phyloP scores from a whole-genome alignment of 1,140 invertebrate genomes.

The Drosophila cardini region DNA sequence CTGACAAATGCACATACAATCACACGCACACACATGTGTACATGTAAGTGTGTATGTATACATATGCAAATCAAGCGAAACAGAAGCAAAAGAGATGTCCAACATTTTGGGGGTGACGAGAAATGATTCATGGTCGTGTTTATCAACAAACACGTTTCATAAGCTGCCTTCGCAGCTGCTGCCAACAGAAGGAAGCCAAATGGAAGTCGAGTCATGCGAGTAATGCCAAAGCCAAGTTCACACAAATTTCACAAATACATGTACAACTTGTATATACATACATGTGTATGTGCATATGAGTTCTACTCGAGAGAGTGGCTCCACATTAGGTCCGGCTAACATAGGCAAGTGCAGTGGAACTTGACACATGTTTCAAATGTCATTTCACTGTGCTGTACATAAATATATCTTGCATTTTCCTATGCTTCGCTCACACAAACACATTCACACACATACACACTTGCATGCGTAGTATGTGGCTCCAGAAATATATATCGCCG shows the following conservation, averaged over 20 bases:
- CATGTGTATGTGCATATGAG: slow-evolving; percentile 5
- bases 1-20: slow-evolving; percentile 2
- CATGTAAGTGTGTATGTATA: slow-evolving; percentile 3
- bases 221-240: slow-evolving; percentile 66
- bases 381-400: slow-evolving; percentile 52
- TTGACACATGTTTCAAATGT: slow-evolving; percentile 78
- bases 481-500: slow-evolving; percentile 19
- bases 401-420: slow-evolving; percentile 22
- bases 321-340: slow-evolving; percentile 45
- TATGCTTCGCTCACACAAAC: slow-evolving; percentile 2
- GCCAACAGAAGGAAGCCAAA: slow-evolving; percentile 61
- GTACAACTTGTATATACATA: not conserved
- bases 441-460: not conserved
- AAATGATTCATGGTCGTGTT: slow-evolving; percentile 81
- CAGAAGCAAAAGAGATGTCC: slow-evolving; percentile 33
- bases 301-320: slow-evolving; percentile 1
- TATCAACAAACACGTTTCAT: slow-evolving; percentile 81
- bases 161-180: slow-evolving; percentile 50
- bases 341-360: slow-evolving; percentile 71
- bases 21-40: slow-evolving; percentile 22
- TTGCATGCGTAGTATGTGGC: slow-evolving; percentile 4
- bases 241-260: slow-evolving; percentile 31
- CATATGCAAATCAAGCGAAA: slow-evolving; percentile 75
- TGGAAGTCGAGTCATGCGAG: slow-evolving; percentile 50
- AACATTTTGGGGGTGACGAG: slow-evolving; percentile 17